Evolutionary conservation across 2,797 vertebrate species (phyloP).

Genomic region (Phataginus tricuspis): DNA sequence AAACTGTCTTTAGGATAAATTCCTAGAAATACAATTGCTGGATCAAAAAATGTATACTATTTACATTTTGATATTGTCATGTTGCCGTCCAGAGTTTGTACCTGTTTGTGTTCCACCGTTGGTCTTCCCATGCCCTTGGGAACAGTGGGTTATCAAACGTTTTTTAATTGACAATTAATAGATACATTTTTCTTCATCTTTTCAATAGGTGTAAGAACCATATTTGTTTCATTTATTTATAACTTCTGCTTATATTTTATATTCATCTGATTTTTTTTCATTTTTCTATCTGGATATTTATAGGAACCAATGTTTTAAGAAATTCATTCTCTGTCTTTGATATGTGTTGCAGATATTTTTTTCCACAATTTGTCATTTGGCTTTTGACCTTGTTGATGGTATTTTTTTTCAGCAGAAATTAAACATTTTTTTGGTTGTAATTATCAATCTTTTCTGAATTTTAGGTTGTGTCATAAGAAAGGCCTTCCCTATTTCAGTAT

Average conservation of each 20-base stretch:
- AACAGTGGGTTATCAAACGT: neutral
- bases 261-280: neutral
- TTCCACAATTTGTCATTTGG: neutral
- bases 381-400: conserved; percentile 36
- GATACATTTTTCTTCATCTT: conserved; percentile 50
- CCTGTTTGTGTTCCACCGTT: neutral
- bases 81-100: neutral
- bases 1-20: conserved; percentile 47
- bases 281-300: conserved; percentile 17
- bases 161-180: neutral
- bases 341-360: conserved; percentile 25
- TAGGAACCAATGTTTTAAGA: conserved; percentile 11
- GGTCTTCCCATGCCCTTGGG: neutral
- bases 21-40: conserved; percentile 26
- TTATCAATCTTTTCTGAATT: neutral
- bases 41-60: neutral
- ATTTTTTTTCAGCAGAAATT: conserved; percentile 32
- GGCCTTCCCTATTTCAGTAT: neutral
- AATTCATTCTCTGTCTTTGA: neutral
- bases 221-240: conserved; percentile 55
- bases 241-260: neutral
- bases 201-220: neutral
- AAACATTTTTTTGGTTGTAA: neutral
- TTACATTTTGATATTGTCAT: conserved; percentile 18
- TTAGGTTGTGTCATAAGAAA: conserved; percentile 47